These are phyloP conservation scores for Acleris holmiana DNA, from an alignment of 2,888 invertebrate genomes.

Conservation along the genomic window DNA sequence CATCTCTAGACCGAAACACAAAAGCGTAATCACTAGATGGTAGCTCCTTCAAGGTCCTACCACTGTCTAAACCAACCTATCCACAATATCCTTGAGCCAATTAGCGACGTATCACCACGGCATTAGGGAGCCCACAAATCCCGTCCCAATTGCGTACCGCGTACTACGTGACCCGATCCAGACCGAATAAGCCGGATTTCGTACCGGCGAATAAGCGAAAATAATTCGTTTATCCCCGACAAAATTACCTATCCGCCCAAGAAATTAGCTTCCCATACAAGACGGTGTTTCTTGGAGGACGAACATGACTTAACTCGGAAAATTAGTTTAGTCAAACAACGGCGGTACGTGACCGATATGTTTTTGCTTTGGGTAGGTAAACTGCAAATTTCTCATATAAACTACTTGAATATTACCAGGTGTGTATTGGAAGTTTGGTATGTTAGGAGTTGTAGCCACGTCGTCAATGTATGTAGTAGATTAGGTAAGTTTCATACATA, in stretches of 20 bases:
- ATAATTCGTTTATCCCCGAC: conserved; percentile 64
- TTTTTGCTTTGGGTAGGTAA: neutral
- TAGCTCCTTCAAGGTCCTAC: no score
- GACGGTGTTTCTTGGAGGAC: conserved; percentile 39
- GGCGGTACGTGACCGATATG: conserved; percentile 24
- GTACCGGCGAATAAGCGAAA: conserved; percentile 56
- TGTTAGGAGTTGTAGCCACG: no score
- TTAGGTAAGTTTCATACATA: no score
- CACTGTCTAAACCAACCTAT: no score
- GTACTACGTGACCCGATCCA: conserved; percentile 21
- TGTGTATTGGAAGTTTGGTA: no score
- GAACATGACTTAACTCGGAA: conserved; percentile 44
- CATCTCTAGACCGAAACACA: no score
- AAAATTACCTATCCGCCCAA: conserved; percentile 62
- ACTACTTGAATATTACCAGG: no score
- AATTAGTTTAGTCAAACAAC: conserved; percentile 50
- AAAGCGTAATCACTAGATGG: no score
- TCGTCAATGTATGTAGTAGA: no score
- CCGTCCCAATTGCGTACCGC: neutral
- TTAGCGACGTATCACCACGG: conserved; percentile 8
- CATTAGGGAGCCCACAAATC: conserved; percentile 24
- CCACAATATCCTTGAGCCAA: no score
- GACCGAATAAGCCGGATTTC: conserved; percentile 27
- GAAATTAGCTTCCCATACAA: conserved; percentile 61
- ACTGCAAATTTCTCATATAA: no score